Conservation (phyloP, 2,888 invertebrate species). For the Drosophila prolongata region DNA sequence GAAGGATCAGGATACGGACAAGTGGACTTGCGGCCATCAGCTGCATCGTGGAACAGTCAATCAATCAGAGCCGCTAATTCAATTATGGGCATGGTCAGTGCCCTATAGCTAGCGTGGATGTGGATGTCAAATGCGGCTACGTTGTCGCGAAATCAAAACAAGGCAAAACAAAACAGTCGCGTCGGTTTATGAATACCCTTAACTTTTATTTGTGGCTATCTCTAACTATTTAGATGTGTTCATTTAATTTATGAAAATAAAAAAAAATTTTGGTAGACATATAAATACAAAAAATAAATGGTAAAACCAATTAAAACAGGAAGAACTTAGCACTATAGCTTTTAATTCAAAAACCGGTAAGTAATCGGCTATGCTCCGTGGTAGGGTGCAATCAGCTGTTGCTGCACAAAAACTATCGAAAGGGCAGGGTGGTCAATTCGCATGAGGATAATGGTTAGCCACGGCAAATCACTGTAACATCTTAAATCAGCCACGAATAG, state of each 20-base stretch:
- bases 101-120: conserved; percentile 40
- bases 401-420: conserved; percentile 11
- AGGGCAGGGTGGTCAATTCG: conserved; percentile 2
- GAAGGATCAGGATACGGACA: conserved; percentile 18
- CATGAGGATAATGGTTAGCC: neutral
- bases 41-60: conserved; percentile 26
- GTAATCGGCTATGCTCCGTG: neutral
- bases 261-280: too few relatives aligned
- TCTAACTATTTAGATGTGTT: too few relatives aligned
- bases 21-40: conserved; percentile 1
- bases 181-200: conserved; percentile 11
- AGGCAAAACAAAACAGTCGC: neutral
- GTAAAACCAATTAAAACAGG: too few relatives aligned
- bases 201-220: neutral
- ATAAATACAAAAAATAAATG: too few relatives aligned
- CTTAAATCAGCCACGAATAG: neutral
- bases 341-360: neutral
- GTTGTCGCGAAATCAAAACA: conserved; percentile 45
- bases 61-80: conserved; percentile 38
- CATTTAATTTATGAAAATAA: too few relatives aligned
- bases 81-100: conserved; percentile 48
- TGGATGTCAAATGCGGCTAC: conserved; percentile 29
- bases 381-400: conserved; percentile 28
- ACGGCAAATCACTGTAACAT: neutral
- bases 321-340: too few relatives aligned